A percentile compares a stretch with the other conserved stretches of the same genome.
phyloP scores from a whole-genome alignment of 2,113 vertebrate species.

The Pristiophorus japonicus region DNA sequence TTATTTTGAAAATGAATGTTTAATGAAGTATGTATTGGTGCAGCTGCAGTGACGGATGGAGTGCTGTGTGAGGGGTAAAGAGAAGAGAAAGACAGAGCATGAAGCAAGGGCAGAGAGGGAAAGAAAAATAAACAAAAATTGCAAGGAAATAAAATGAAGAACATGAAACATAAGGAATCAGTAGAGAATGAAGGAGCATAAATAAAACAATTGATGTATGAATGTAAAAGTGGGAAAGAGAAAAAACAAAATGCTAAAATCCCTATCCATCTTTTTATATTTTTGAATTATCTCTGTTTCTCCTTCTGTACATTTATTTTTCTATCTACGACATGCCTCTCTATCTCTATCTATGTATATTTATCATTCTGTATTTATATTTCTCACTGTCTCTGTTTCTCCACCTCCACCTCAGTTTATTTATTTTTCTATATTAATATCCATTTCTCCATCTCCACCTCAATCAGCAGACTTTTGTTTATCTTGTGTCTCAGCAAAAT shows the following conservation, averaged over 20 bases:
- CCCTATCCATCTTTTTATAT: background rate
- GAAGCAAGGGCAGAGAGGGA: background rate
- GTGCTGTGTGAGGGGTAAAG: background rate
- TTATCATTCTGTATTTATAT: background rate
- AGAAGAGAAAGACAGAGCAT: background rate
- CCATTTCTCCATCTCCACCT: background rate
- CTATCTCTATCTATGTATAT: background rate
- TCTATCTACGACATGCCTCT: background rate
- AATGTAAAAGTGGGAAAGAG: background rate
- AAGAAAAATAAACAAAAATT: background rate
- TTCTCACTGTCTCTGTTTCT: background rate
- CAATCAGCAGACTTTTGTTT: background rate
- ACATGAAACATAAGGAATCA: background rate
- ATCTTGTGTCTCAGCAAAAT: background rate
- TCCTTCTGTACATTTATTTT: background rate
- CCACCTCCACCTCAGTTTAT: background rate
- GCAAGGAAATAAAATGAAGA: background rate
- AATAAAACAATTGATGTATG: background rate
- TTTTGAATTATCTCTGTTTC: background rate
- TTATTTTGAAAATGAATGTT: conserved; percentile 8
- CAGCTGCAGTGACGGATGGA: background rate
- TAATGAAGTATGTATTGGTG: background rate
- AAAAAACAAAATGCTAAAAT: background rate
- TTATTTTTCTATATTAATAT: background rate
- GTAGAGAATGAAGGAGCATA: background rate